Conservation (phyloP, 1,140 invertebrate species). For the Oscheius sp. region DNA sequence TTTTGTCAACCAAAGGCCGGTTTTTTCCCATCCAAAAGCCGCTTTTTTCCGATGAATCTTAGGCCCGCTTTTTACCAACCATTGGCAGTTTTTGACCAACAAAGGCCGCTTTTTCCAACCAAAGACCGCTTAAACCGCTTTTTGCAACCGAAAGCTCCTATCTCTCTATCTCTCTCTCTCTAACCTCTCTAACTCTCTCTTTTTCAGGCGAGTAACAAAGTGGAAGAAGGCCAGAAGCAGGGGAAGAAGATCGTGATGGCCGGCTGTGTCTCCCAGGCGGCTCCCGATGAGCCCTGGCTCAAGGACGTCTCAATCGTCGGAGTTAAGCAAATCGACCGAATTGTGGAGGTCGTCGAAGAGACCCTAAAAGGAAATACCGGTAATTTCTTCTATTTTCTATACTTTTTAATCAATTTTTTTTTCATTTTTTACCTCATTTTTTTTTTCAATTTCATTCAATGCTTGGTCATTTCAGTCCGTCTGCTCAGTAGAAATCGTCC, state of each 20-base stretch:
- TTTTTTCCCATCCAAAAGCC: no score
- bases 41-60: no score
- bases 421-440: no score
- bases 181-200: neutral
- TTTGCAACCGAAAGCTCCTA: no score
- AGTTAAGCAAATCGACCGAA: conserved; percentile 93
- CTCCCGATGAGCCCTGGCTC: conserved; percentile 50
- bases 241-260: conserved; percentile 86
- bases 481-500: conserved; percentile 67
- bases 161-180: no score
- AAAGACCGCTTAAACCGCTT: no score
- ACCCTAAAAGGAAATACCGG: conserved; percentile 33
- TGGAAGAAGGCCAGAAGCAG: conserved; percentile 73
- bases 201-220: conserved; percentile 71
- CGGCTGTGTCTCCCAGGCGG: conserved; percentile 75
- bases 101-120: no score
- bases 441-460: neutral
- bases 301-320: conserved; percentile 73
- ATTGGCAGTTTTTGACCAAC: no score
- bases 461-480: conserved; percentile 22
- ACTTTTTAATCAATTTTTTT: no score
- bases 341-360: conserved; percentile 95
- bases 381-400: neutral
- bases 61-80: no score
- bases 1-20: no score